Percentiles rank a stretch among this genome's conserved stretches.
Conservation (phyloP, 2,888 invertebrate genomes). For the Chymomyza caudatula region DNA sequence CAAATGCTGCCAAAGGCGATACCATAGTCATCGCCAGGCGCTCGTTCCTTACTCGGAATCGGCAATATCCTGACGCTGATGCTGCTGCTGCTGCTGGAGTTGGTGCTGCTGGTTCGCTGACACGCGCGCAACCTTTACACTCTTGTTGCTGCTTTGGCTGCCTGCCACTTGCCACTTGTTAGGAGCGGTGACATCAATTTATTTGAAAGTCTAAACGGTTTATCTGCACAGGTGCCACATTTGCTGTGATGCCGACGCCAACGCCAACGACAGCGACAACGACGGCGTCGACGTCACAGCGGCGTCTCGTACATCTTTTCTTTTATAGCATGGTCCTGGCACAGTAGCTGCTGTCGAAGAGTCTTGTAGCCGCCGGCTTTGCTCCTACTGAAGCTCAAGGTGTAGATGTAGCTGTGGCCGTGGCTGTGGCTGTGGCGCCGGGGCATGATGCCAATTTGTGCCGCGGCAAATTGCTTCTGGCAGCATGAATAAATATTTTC, state of each 20-base stretch:
- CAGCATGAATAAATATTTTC: slow-evolving; percentile 32
- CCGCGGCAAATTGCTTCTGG: slow-evolving; percentile 27
- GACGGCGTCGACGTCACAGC: not conserved
- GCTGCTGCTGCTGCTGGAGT: too few relatives aligned
- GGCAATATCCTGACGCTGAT: not conserved
- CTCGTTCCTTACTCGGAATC: not conserved
- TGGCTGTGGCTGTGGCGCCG: not conserved
- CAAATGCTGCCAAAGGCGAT: not conserved
- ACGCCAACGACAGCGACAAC: not conserved
- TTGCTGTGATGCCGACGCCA: slow-evolving; percentile 7
- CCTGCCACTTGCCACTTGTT: slow-evolving; percentile 9
- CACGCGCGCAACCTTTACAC: slow-evolving; percentile 11
- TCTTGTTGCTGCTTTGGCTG: not conserved
- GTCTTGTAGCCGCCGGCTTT: not conserved
- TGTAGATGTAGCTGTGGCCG: not conserved
- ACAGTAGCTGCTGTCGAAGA: not conserved
- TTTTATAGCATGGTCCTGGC: not conserved
- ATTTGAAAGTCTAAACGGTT: slow-evolving; percentile 33
- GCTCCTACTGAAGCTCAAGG: not conserved
- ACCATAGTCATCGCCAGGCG: not conserved
- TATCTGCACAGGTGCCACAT: slow-evolving; percentile 35
- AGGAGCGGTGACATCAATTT: slow-evolving; percentile 30
- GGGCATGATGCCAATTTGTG: slow-evolving; percentile 32
- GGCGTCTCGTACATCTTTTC: slow-evolving; percentile 5
- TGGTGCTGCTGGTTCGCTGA: not conserved